Conservation (phyloP, 2,888 invertebrate species). For the Tyria jacobaeae region DNA sequence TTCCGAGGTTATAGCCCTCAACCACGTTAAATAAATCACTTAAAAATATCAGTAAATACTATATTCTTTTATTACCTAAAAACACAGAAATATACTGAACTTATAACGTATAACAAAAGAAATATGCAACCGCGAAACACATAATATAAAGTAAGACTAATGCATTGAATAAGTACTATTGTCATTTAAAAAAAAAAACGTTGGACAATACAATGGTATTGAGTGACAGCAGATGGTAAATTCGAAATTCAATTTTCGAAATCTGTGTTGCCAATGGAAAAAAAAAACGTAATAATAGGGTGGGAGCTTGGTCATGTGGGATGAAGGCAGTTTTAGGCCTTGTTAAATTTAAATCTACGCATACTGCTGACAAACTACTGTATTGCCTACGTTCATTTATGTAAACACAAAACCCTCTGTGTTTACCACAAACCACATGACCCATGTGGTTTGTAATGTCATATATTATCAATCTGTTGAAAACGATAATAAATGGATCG, state of each 20-base stretch:
- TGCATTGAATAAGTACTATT: slow-evolving; percentile 50
- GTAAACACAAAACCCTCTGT: slow-evolving; percentile 42
- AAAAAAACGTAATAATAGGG: slow-evolving; percentile 68
- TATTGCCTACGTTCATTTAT: slow-evolving; percentile 41
- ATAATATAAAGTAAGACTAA: slow-evolving; percentile 29
- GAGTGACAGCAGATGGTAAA: slow-evolving; percentile 78
- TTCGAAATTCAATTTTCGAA: slow-evolving; percentile 65
- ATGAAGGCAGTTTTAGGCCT: slow-evolving; percentile 38
- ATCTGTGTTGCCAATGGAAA: slow-evolving; percentile 68
- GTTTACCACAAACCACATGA: too few relatives aligned
- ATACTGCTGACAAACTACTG: slow-evolving; percentile 60
- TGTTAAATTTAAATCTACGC: slow-evolving; percentile 50
- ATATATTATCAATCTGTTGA: slow-evolving; percentile 39
- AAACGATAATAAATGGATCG: slow-evolving; percentile 23
- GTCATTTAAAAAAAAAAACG: slow-evolving; percentile 60
- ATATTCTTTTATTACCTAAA: background rate
- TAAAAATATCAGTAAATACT: background rate
- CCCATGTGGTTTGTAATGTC: slow-evolving; percentile 42
- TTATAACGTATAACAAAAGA: slow-evolving; percentile 1
- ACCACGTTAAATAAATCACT: background rate
- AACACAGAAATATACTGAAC: background rate
- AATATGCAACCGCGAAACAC: slow-evolving; percentile 7
- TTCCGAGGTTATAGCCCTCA: too few relatives aligned
- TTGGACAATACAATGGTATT: slow-evolving; percentile 71
- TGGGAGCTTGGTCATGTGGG: slow-evolving; percentile 31